A percentile compares a stretch with the other conserved stretches of the same genome.
Evolutionary conservation across 1,140 invertebrate species (phyloP).

Genomic region (Acromyrmex charruanus): DNA sequence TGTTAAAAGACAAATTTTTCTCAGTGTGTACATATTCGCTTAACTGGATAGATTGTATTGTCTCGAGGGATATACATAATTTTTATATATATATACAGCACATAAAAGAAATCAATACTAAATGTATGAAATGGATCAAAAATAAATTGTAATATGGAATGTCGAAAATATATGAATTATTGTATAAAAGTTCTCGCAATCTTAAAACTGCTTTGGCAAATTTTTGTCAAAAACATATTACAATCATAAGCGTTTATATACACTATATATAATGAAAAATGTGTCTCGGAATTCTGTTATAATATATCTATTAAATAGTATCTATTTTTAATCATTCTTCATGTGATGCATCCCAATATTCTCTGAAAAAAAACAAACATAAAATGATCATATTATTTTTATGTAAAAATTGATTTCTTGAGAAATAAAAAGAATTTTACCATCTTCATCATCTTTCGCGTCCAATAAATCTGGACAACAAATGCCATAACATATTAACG

Average conservation of each 20-base stretch:
- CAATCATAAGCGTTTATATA: slow-evolving; percentile 46
- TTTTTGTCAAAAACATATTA: slow-evolving; percentile 29
- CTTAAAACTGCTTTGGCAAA: slow-evolving; percentile 52
- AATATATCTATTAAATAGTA: slow-evolving; percentile 36
- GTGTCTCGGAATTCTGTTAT: slow-evolving; percentile 24
- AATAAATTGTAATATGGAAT: slow-evolving; percentile 31
- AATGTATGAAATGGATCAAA: not conserved
- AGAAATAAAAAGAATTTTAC: slow-evolving; percentile 65
- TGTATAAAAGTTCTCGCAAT: slow-evolving; percentile 34
- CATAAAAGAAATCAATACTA: slow-evolving; percentile 2
- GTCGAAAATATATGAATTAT: slow-evolving; percentile 15
- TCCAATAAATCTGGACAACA: slow-evolving; percentile 98
- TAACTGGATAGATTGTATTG: slow-evolving; percentile 70
- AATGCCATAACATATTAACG: slow-evolving; percentile 97
- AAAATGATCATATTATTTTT: slow-evolving; percentile 51
- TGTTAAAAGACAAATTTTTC: slow-evolving; percentile 61
- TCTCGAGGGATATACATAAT: slow-evolving; percentile 55
- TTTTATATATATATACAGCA: not conserved
- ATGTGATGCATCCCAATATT: slow-evolving; percentile 79
- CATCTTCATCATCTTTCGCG: slow-evolving; percentile 94
- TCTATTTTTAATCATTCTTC: slow-evolving; percentile 82
- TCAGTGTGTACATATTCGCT: slow-evolving; percentile 19
- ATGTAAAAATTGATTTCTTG: not conserved
- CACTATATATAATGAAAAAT: slow-evolving; percentile 46
- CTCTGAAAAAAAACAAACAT: slow-evolving; percentile 77